Percentiles rank a stretch among this genome's conserved stretches.
Conservation (phyloP, 2,888 invertebrate genomes). For the Vesta saturnalis region DNA sequence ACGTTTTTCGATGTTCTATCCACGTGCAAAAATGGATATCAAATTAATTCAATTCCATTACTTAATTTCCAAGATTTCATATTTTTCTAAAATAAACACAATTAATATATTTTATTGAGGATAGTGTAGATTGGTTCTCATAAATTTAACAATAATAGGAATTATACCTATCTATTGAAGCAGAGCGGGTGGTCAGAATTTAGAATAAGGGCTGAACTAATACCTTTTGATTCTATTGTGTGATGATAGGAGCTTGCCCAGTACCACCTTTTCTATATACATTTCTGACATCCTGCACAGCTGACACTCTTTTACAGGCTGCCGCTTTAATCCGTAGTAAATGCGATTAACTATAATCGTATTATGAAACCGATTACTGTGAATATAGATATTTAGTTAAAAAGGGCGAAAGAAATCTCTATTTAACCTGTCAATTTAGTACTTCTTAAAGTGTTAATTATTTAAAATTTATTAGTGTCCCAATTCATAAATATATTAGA, state of each 20-base stretch:
- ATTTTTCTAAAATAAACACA: neutral
- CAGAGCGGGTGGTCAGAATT: slow-evolving; percentile 29
- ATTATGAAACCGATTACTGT: slow-evolving; percentile 34
- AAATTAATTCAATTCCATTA: neutral
- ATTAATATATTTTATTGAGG: neutral
- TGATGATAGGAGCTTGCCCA: slow-evolving; percentile 22
- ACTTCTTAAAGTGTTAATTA: slow-evolving; percentile 7
- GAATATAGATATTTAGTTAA: slow-evolving; percentile 28
- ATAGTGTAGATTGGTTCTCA: neutral
- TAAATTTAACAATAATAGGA: neutral
- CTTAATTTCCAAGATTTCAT: neutral
- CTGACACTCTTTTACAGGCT: slow-evolving; percentile 33
- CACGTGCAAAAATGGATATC: neutral
- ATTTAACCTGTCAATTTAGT: slow-evolving; percentile 28
- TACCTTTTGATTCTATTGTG: slow-evolving; percentile 31
- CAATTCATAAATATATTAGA: too few relatives aligned
- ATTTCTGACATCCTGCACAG: slow-evolving; percentile 34
- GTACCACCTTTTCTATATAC: slow-evolving; percentile 11
- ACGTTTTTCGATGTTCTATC: too few relatives aligned
- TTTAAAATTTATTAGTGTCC: neutral
- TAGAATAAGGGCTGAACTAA: slow-evolving; percentile 33
- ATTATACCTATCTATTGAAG: slow-evolving; percentile 14
- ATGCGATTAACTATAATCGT: slow-evolving; percentile 37
- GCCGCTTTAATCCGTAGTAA: slow-evolving; percentile 38
- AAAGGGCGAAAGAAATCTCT: slow-evolving; percentile 26